Evolutionary conservation across 1,140 invertebrate genomes (phyloP).

Genomic region (Bursaphelenchus mucronatus): DNA sequence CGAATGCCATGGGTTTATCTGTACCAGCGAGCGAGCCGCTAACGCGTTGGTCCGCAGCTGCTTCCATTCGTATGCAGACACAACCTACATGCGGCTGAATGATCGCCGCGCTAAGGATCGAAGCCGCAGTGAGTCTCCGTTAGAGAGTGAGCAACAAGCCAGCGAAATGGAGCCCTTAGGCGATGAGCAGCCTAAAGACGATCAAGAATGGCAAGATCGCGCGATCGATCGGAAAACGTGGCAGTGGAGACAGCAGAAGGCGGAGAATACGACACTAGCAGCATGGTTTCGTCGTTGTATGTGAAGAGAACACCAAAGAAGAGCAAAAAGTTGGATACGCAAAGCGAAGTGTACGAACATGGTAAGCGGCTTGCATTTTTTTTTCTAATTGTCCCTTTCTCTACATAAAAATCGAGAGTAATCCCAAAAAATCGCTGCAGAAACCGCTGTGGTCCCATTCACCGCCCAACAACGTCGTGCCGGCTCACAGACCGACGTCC

Average conservation of each 20-base stretch:
- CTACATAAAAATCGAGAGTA: no score
- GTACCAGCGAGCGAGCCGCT: slow-evolving; percentile 66
- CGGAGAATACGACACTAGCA: slow-evolving; percentile 56
- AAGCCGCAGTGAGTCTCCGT: slow-evolving; percentile 30
- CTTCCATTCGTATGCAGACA: slow-evolving; percentile 58
- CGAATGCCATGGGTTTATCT: slow-evolving; percentile 98
- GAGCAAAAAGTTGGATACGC: slow-evolving; percentile 21
- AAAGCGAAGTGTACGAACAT: slow-evolving; percentile 34
- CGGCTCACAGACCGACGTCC: neutral
- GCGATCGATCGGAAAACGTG: slow-evolving; percentile 56
- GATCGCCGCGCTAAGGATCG: slow-evolving; percentile 34
- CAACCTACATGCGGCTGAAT: slow-evolving; percentile 57
- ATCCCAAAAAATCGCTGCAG: neutral
- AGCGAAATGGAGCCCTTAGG: neutral
- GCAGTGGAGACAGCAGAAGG: slow-evolving; percentile 54
- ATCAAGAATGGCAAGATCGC: slow-evolving; percentile 49
- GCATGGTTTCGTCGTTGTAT: slow-evolving; percentile 32
- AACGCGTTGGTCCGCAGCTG: slow-evolving; percentile 60
- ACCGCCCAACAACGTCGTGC: no score
- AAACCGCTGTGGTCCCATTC: slow-evolving; percentile 11
- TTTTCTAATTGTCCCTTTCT: no score
- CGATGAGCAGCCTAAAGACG: slow-evolving; percentile 42
- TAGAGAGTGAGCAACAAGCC: slow-evolving; percentile 10
- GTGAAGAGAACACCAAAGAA: slow-evolving; percentile 31
- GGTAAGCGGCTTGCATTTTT: neutral